Evolutionary conservation across 2,113 vertebrate genomes (phyloP), one percentile per base, ranked within the genome.

Genomic region (Aspiorhynchus laticeps): DNA sequence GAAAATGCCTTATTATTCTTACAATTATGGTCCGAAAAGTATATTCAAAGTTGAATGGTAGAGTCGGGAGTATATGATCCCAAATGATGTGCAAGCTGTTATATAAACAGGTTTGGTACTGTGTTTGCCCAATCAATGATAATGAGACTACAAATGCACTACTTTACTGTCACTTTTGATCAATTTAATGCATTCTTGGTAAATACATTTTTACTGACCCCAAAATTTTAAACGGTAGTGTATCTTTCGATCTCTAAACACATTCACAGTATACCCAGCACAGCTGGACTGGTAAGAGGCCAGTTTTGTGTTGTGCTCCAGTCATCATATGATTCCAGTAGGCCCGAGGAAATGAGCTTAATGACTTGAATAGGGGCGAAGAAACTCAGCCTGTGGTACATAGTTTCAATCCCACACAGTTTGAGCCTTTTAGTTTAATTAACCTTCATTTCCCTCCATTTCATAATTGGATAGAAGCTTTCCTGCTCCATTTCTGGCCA

Each of bases 191-290:
- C 31, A 36, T 71, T 3, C 15, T 36, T 71, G 17, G 31, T 21
- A 36, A 36, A 21, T 19, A 53, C 51, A 19, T 56, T 19, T 56
- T 21, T 24, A 59, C 61, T 65, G 24, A 28, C n/a, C 26, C 61
- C 11, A 28, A 65, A 65, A 65, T 14, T 65, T 65, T 36, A 31
- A 71, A 71, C 17, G 0, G 28, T 31, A 36, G 11, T 74, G 88
- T 80, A 76, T 85, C 43, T 48, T 14, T 75, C 31, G 31, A 83
- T 63, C 31, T 83, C 77, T 80, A 77, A 88, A 87, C 85, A 92
- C 80, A 87, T 31, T 59, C 86, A 87, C 83, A 80, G 86, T 84
- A 88, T 78, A 87, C 86, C 24, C 73, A 73, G 38, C 74, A 73
- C 74, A 78, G 43, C 43, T 48, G 19, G 51, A 73, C 21, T 73